Evolutionary conservation across 2,797 vertebrate species (phyloP), one percentile per base, ranked within the genome.

Genomic region (Molothrus aeneus): DNA sequence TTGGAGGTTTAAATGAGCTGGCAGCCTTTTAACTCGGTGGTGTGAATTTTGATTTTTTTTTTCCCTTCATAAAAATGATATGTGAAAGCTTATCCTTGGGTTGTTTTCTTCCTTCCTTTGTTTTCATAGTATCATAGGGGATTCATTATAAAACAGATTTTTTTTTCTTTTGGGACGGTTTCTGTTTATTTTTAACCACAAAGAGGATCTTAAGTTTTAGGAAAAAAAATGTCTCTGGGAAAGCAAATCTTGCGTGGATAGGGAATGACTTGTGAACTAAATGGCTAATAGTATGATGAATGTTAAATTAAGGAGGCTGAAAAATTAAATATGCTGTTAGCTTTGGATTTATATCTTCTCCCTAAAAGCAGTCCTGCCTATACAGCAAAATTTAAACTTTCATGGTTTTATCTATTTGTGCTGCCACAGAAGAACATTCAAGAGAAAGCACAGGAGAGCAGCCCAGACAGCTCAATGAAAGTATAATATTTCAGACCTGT

Each of bases 1-100:
- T 57, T 88, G 70, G 48, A 75, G 17, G 31, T 79, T 92, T 95
- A 94, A 95, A 93, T 74, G 50, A 94, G 54, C 70, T 93, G 75
- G 17, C 42, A 91, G 42, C 14, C 38, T 95, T 91, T 93, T 88
- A 64, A 84, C 47, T 84, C 36, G 54, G 53, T 32, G 12, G 10
- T 0, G 2, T 72, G 70, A 88, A 71, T 80, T 89, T 78, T 80
- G 14, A 11, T 15, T 1, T 57, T 54, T 74, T 60, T 13, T 29
- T 74, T 17, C n/a, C 34, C 25, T 73, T 80, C 28, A 63, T 51
- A 69, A 18, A 92, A 86, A 88, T 68, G 7, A 25, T 64, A 42
- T 32, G 28, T 3, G 5, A 75, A 80, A 64, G 6, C 12, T 59
- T 71, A 29, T 43, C 4, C 47, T 54, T 43, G 8, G 17, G 7